Percentiles rank a stretch among this genome's conserved stretches.
These are phyloP conservation scores for Laothoe populi DNA, from an alignment of 2,888 invertebrate genomes.

Conservation along the genomic window DNA sequence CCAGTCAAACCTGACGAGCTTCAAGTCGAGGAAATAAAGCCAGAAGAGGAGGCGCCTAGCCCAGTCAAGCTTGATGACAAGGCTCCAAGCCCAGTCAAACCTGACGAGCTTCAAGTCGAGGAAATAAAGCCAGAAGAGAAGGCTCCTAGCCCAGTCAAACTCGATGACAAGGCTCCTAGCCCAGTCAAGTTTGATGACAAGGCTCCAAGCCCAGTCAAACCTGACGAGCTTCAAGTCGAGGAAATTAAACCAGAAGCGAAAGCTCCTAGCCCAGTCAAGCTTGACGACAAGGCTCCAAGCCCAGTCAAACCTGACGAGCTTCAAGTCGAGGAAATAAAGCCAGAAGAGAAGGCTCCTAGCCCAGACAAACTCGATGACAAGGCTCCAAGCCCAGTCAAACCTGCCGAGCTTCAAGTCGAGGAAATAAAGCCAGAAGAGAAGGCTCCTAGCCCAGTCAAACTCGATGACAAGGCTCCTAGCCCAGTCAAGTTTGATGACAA, in stretches of 20 bases:
- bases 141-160: conserved; percentile 6
- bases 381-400: background rate
- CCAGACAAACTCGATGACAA: background rate
- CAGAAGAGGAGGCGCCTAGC: conserved; percentile 5
- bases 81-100: conserved; percentile 9
- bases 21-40: conserved; percentile 7
- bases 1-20: conserved; percentile 20
- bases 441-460: conserved; percentile 26
- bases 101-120: conserved; percentile 7
- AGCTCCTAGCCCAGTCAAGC: conserved; percentile 20
- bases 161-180: conserved; percentile 19
- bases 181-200: conserved; percentile 14
- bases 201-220: background rate
- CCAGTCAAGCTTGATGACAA: conserved; percentile 15
- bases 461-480: too few species aligned
- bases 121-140: conserved; percentile 16
- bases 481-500: conserved; percentile 25
- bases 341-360: conserved; percentile 16
- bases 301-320: conserved; percentile 19
- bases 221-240: conserved; percentile 27
- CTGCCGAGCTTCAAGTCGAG: conserved; percentile 25
- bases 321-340: background rate
- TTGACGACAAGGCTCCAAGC: conserved; percentile 30
- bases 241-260: conserved; percentile 29
- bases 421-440: conserved; percentile 22